Evolutionary conservation across 2,797 vertebrate species (phyloP).

Genomic region (Alosa sapidissima): DNA sequence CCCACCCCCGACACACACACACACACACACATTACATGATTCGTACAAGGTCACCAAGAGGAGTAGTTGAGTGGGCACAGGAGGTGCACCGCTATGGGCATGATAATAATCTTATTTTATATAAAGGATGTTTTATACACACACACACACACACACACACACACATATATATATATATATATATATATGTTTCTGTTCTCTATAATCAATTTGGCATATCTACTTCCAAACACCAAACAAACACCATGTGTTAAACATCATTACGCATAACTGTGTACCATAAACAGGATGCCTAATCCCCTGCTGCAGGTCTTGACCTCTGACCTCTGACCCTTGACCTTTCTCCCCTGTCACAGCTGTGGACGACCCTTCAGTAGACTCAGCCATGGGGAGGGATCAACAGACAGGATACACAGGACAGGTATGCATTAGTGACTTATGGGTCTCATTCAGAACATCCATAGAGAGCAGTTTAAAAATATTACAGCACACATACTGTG

Average conservation of each 20-base stretch:
- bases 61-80: background rate
- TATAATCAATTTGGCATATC: background rate
- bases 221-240: background rate
- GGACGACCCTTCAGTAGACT: constrained; percentile 86
- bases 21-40: constrained; percentile 6
- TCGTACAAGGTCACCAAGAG: background rate
- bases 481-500: background rate
- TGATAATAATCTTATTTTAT: background rate
- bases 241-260: background rate
- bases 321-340: constrained; percentile 40
- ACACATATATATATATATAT: no score
- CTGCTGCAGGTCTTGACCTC: background rate
- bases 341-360: constrained; percentile 77
- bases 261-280: background rate
- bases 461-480: background rate
- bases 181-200: background rate
- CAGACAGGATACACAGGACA: constrained; percentile 75
- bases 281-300: background rate
- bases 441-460: background rate
- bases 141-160: no score
- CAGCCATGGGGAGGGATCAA: constrained; percentile 75
- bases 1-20: background rate
- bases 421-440: background rate
- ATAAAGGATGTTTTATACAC: background rate
- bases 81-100: background rate